Percentiles rank a stretch among this genome's conserved stretches.
Conservation (phyloP, 2,888 invertebrate genomes). For the Tanypteryx hageni region DNA sequence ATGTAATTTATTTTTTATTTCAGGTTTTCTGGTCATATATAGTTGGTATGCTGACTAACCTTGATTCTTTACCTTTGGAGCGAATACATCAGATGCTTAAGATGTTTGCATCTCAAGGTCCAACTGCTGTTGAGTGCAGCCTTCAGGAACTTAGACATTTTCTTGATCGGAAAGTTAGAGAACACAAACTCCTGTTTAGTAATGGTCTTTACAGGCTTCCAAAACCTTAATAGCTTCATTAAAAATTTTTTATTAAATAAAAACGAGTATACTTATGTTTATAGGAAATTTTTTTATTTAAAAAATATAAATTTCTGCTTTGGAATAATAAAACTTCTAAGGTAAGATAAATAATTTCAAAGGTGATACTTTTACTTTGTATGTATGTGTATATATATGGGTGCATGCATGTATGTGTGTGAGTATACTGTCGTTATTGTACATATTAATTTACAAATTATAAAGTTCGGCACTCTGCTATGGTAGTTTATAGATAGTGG, state of each 20-base stretch:
- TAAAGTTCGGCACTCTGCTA: no score
- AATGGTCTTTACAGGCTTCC: conserved; percentile 93
- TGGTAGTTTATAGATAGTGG: no score
- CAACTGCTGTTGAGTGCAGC: conserved; percentile 90
- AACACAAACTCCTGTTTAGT: conserved; percentile 90
- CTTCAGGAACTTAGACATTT: conserved; percentile 92
- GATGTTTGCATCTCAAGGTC: conserved; percentile 96
- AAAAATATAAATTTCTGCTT: no score
- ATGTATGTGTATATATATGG: no score
- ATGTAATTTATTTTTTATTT: conserved; percentile 70
- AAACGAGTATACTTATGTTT: no score
- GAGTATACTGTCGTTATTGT: no score
- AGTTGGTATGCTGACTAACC: conserved; percentile 96
- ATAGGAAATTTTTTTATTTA: no score
- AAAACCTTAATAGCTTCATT: conserved; percentile 77
- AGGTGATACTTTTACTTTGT: no score
- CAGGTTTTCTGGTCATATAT: conserved; percentile 97
- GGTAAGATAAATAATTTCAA: no score
- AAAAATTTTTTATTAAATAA: background rate
- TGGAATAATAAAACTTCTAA: no score
- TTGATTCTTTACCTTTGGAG: conserved; percentile 93
- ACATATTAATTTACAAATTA: no score
- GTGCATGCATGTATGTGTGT: no score
- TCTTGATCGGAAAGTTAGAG: conserved; percentile 93
- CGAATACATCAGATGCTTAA: conserved; percentile 97